A percentile compares a stretch with the other conserved stretches of the same genome.
Evolutionary conservation across 2,113 vertebrate genomes (phyloP).

Genomic region (Xenotilapia caudafasciata): DNA sequence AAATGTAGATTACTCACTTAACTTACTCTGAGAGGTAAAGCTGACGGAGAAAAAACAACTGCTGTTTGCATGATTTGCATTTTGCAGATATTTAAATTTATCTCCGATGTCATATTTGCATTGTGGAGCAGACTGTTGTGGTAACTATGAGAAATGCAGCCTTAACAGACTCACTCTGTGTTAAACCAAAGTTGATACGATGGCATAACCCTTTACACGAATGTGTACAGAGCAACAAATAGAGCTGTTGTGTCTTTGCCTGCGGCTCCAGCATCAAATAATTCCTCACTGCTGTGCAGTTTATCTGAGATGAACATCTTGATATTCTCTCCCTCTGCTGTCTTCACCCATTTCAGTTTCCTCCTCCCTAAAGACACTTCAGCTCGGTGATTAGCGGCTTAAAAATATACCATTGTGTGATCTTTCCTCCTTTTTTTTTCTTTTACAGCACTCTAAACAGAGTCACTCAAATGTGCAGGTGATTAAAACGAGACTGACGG

Average conservation of each 20-base stretch:
- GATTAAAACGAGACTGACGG: constrained; percentile 53
- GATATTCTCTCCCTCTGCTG: constrained; percentile 5
- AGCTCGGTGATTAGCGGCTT: constrained; percentile 21
- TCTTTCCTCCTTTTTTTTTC: background rate
- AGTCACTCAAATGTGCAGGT: constrained; percentile 27
- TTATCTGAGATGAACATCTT: constrained; percentile 49
- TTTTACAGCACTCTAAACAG: background rate
- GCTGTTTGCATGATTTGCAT: background rate
- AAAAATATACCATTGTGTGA: constrained; percentile 36
- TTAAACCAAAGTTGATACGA: background rate
- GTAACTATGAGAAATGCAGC: background rate
- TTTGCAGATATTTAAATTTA: background rate
- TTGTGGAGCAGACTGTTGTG: background rate
- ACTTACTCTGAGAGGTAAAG: background rate
- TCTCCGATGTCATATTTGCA: background rate
- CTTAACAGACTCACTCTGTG: background rate
- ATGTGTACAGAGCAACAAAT: background rate
- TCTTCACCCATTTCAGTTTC: background rate
- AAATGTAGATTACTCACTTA: background rate
- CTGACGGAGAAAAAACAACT: background rate
- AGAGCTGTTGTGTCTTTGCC: constrained; percentile 13
- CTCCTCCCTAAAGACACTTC: background rate
- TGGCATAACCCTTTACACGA: background rate
- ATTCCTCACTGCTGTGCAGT: background rate
- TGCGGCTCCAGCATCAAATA: constrained; percentile 3